Evolutionary conservation across 1,140 invertebrate genomes (phyloP), one percentile per base, ranked within the genome.

Genomic region (Zaprionus nigranus): DNA sequence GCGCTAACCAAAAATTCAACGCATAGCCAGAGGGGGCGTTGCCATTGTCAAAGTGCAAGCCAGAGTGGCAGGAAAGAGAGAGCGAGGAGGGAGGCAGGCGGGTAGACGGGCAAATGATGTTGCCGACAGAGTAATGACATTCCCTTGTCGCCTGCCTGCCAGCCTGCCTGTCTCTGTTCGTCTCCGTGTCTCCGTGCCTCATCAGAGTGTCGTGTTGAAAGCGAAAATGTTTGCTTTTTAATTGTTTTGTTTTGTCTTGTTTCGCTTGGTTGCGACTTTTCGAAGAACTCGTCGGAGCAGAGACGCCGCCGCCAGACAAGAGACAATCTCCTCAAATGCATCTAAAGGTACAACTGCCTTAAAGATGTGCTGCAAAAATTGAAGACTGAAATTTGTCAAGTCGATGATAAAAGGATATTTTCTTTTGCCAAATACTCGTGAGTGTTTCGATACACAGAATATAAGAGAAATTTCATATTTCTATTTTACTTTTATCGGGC

Each of bases 51-150:
- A 58, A 86, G 83, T 79, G 82, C 82, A 85, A 46, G 40, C 40
- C 65, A 59, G 53, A 82, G 71, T 67, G 54, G 65, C 63, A 53
- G 34, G 26, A 17, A 1, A 34, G 46, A 71, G 60, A 9, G 36
- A 46, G 20, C n/a, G n/a, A 17, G 58, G 30, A 58, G 4, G 34
- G 58, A 28, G 68, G 17, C 54, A 17, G n/a, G n/a, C 46, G 17
- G 46, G 30, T 34, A 53, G 40, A 46, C 49, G 67, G 40, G 62
- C 56, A 73, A 73, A 71, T 71, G 73, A 54, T 62, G 78, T 68
- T 51, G 79, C 36, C 79, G 79, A 85, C 75, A 57, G 74, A 79
- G 79, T 82, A 78, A 81, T 84, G 82, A 78, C 75, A 86, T 82
- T 81, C 53, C 36, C 26, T 53, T 53, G 13, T 36, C 24, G 34